Evolutionary conservation across 23 tunicate genomes (phyloP).

Genomic region (Ascidia mentula): DNA sequence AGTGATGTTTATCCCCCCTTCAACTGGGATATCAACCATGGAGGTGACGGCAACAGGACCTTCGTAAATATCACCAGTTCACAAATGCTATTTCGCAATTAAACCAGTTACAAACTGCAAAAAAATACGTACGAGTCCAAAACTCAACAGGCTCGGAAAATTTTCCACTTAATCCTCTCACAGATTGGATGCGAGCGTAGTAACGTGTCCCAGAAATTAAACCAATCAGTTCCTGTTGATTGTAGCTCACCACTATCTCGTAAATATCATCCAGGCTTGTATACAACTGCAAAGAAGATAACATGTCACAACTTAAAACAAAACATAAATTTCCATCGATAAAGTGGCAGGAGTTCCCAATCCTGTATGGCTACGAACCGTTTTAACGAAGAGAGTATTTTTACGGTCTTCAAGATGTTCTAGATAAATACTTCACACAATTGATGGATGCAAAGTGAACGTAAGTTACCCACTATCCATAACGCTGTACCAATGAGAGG

Average conservation of each 20-base stretch:
- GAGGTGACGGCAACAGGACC: slow-evolving; percentile 27
- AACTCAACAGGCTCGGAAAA: slow-evolving; percentile 51
- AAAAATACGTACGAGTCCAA: slow-evolving; percentile 50
- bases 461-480: too few species aligned
- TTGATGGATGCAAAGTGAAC: too few species aligned
- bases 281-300: too few species aligned
- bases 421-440: too few species aligned
- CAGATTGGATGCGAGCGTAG: slow-evolving; percentile 24
- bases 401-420: too few species aligned
- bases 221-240: slow-evolving; percentile 6
- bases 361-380: too few species aligned
- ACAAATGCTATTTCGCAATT: not conserved
- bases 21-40: not conserved
- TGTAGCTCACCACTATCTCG: not conserved
- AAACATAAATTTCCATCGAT: too few species aligned
- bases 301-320: too few species aligned
- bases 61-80: not conserved
- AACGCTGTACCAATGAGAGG: too few species aligned
- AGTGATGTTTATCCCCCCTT: slow-evolving; percentile 17
- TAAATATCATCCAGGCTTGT: too few species aligned
- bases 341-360: too few species aligned
- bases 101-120: not conserved
- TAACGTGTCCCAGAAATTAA: slow-evolving; percentile 59
- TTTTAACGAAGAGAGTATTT: too few species aligned
- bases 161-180: slow-evolving; percentile 25